Percentiles rank a stretch among this genome's conserved stretches.
Conservation (phyloP, 2,797 vertebrate species). For the Enteromius viviparus region DNA sequence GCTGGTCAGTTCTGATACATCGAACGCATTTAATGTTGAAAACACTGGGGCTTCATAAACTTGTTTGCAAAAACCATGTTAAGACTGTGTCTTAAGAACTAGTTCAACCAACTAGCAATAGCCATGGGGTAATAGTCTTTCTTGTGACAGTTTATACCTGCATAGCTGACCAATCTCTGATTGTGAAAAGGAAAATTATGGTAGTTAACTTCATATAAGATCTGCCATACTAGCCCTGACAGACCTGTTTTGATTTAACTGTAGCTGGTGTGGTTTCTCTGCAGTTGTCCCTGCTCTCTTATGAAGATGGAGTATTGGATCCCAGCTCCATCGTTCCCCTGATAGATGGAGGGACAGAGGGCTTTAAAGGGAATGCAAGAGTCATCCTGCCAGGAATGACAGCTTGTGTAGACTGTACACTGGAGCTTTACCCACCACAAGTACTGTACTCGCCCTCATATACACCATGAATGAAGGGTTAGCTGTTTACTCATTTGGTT, state of each 20-base stretch:
- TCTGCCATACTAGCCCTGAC: not conserved
- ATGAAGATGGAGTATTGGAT: slow-evolving; percentile 74
- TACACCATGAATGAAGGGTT: too few relatives aligned
- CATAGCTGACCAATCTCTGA: not conserved
- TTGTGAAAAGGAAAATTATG: not conserved
- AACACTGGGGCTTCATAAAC: not conserved
- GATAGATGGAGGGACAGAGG: slow-evolving; percentile 95
- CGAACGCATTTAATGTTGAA: not conserved
- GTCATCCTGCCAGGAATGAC: slow-evolving; percentile 88
- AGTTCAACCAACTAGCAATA: too few relatives aligned
- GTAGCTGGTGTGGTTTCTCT: not conserved
- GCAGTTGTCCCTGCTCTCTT: slow-evolving; percentile 87
- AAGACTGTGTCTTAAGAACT: too few relatives aligned
- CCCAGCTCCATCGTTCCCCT: slow-evolving; percentile 86
- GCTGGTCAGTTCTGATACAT: slow-evolving; percentile 80
- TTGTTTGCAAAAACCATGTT: too few relatives aligned
- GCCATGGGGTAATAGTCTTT: too few relatives aligned
- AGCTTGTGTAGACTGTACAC: slow-evolving; percentile 93
- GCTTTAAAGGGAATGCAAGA: slow-evolving; percentile 91
- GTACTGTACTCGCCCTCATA: slow-evolving; percentile 67
- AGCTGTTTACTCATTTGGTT: too few relatives aligned
- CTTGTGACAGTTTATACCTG: too few relatives aligned
- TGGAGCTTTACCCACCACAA: slow-evolving; percentile 96
- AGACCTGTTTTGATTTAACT: not conserved
- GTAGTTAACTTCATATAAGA: not conserved